These are phyloP conservation scores for Camelus bactrianus DNA, from an alignment of 2,113 vertebrate genomes.

Conservation along the genomic window DNA sequence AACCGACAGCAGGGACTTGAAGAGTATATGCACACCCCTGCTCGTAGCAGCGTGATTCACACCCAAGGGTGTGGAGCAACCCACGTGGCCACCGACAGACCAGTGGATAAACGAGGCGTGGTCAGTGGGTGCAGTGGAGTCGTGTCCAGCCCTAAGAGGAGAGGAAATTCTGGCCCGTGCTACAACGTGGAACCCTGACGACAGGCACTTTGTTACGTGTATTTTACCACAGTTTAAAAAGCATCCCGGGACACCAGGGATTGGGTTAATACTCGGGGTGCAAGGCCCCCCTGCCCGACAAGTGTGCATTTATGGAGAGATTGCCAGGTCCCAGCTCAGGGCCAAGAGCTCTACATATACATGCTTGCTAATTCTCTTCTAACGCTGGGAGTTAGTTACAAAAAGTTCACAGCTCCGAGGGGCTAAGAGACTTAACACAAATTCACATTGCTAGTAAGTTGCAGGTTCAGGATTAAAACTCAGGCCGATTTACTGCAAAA, in stretches of 20 bases:
- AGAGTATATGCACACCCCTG: background rate
- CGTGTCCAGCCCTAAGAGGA: too few species aligned
- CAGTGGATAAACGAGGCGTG: background rate
- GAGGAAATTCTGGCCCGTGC: background rate
- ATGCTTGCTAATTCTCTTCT: background rate
- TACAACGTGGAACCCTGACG: background rate
- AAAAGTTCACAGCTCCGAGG: background rate
- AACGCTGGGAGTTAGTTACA: background rate
- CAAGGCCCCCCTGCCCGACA: background rate
- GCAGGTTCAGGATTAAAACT: background rate
- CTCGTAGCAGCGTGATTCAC: background rate
- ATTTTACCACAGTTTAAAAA: background rate
- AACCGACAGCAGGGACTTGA: background rate
- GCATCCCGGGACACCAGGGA: background rate
- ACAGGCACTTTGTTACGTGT: background rate
- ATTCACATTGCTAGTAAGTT: background rate
- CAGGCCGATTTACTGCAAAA: background rate
- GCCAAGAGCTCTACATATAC: background rate
- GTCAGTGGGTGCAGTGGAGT: background rate
- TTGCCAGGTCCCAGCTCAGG: background rate
- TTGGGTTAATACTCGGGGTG: background rate
- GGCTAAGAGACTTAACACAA: background rate
- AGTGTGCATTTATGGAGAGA: background rate
- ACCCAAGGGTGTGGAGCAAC: background rate
- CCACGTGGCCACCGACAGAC: fast-evolving